These are phyloP conservation scores for Psophia crepitans DNA, from an alignment of 2,113 vertebrate species.

Conservation along the genomic window DNA sequence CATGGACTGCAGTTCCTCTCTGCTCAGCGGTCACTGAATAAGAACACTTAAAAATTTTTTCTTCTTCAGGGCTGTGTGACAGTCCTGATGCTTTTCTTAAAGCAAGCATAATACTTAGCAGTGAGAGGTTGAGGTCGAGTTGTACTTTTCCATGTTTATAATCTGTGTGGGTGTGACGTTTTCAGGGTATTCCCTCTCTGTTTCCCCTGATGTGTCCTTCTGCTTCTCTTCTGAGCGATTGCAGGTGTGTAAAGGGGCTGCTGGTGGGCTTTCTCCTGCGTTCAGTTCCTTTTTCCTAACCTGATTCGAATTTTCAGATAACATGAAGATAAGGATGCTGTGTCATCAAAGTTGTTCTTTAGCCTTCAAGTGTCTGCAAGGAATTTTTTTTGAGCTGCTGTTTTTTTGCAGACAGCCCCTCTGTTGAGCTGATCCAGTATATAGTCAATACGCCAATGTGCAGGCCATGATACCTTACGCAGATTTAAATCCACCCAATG, in stretches of 20 bases:
- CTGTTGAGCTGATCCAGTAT: background rate
- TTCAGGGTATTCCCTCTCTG: background rate
- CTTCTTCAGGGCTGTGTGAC: background rate
- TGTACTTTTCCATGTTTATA: background rate
- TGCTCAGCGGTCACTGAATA: background rate
- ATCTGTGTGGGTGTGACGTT: background rate
- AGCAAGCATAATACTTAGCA: background rate
- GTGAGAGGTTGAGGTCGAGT: background rate
- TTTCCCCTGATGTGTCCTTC: background rate
- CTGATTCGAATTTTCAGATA: background rate
- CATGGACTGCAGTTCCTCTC: background rate
- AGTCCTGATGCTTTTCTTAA: background rate
- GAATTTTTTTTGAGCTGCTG: background rate
- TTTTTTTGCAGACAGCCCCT: background rate
- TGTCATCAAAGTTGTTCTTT: background rate
- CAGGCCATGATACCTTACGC: background rate
- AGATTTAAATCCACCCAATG: background rate
- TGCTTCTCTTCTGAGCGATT: background rate
- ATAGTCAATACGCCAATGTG: background rate
- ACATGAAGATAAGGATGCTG: background rate
- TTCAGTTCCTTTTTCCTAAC: background rate
- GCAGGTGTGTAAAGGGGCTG: background rate
- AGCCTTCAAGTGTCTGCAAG: background rate
- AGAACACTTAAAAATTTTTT: background rate
- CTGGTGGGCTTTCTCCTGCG: background rate